phyloP scores from a whole-genome alignment of 2,888 invertebrate species.

The Salpingus planirostris region DNA sequence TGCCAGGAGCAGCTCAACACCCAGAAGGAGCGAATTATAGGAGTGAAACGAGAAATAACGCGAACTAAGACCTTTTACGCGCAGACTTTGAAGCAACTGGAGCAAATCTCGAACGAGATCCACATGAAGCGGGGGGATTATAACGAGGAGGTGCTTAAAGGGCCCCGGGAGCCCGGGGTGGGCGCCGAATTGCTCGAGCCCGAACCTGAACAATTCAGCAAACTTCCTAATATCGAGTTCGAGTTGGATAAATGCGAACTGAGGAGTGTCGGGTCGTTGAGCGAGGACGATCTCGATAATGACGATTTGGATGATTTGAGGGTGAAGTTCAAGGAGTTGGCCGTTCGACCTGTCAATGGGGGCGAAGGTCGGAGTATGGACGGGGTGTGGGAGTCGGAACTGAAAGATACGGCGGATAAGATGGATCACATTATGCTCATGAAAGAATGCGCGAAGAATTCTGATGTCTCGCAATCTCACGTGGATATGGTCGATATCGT shows the following conservation, averaged over 20 bases:
- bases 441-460: conserved; percentile 11
- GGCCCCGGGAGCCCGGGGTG: conserved; percentile 56
- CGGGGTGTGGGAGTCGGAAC: conserved; percentile 65
- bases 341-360: conserved; percentile 65
- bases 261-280: conserved; percentile 47
- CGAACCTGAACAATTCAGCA: conserved; percentile 27
- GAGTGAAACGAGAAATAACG: conserved; percentile 68
- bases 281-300: conserved; percentile 41
- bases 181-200: conserved; percentile 49
- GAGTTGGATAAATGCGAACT: conserved; percentile 52
- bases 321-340: conserved; percentile 61
- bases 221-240: conserved; percentile 45
- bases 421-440: conserved; percentile 13
- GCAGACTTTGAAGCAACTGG: conserved; percentile 71
- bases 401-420: conserved; percentile 40
- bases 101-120: conserved; percentile 88
- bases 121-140: conserved; percentile 51
- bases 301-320: conserved; percentile 57
- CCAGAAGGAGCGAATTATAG: conserved; percentile 76
- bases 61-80: conserved; percentile 76
- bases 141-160: conserved; percentile 42
- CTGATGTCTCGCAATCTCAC: conserved; percentile 8
- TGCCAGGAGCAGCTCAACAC: conserved; percentile 79
- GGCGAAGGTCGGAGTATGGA: conserved; percentile 57
- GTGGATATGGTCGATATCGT: conserved; percentile 1